Conservation (phyloP, 1,140 invertebrate genomes). For the Antheraea pernyi region DNA sequence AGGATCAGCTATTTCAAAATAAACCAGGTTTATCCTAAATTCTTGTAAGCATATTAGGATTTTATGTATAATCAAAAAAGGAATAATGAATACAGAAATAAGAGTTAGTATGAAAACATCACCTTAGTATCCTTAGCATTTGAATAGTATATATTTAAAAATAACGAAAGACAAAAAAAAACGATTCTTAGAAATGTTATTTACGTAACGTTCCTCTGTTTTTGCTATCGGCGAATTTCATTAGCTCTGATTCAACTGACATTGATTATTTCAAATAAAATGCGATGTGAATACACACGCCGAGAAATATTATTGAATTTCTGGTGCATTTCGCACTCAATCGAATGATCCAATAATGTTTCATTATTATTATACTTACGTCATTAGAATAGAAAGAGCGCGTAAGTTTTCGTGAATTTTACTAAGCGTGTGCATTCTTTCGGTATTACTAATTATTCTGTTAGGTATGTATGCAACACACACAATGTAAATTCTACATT, state of each 20-base stretch:
- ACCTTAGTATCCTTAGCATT: not conserved
- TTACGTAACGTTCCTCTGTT: not conserved
- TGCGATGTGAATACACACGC: not conserved
- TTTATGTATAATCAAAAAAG: not conserved
- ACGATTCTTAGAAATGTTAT: not conserved
- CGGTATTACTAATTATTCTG: not conserved
- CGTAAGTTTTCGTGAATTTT: not conserved
- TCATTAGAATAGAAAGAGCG: not conserved
- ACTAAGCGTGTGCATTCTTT: not conserved
- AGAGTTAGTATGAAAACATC: not conserved
- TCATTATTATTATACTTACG: not conserved
- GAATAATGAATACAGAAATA: not conserved
- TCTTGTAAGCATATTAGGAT: not conserved
- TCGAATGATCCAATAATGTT: not conserved
- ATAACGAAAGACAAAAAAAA: not conserved
- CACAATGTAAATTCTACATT: too few relatives aligned
- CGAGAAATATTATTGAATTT: not conserved
- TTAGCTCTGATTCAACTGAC: slow-evolving; percentile 4
- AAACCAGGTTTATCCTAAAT: too few relatives aligned
- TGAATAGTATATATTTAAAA: not conserved
- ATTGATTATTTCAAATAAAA: slow-evolving; percentile 2
- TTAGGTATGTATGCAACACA: too few relatives aligned
- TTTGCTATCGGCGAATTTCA: not conserved
- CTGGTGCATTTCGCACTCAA: not conserved
- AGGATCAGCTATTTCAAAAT: too few relatives aligned